Conservation (phyloP, 2,113 vertebrate genomes). For the Catagonus wagneri region DNA sequence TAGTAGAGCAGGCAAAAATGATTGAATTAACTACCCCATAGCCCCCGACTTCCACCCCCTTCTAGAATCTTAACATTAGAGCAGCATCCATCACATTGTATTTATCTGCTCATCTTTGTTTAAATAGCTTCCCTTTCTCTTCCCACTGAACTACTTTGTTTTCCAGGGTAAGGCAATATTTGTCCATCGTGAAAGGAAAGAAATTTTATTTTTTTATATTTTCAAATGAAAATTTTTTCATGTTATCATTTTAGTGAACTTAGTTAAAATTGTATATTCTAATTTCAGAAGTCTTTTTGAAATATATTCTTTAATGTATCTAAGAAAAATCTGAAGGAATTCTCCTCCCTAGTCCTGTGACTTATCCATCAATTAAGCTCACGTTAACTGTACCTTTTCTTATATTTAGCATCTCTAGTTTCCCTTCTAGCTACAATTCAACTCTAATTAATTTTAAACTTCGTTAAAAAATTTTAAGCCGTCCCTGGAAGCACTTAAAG, state of each 20-base stretch:
- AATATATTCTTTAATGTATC: background rate
- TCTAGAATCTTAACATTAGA: background rate
- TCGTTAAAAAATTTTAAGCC: background rate
- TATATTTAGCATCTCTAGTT: background rate
- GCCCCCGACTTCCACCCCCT: background rate
- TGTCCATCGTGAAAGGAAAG: background rate
- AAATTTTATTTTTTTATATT: no score
- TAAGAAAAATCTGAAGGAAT: background rate
- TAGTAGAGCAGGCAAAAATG: background rate
- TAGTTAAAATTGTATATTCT: background rate
- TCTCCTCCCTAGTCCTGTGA: background rate
- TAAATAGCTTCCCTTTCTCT: background rate
- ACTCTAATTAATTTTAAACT: background rate
- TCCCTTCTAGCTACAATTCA: constrained; percentile 7
- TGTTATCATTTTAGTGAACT: background rate
- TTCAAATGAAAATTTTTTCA: no score
- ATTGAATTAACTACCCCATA: background rate
- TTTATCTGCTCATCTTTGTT: background rate
- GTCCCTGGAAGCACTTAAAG: background rate
- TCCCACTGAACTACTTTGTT: background rate
- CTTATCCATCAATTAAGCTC: background rate
- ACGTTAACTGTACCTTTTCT: background rate
- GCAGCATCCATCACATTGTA: no score
- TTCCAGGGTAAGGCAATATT: background rate
- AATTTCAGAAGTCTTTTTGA: background rate